Base-by-base conservation (phyloP, 2,888 invertebrate species). In the Chrysotoxum bicinctum region DNA sequence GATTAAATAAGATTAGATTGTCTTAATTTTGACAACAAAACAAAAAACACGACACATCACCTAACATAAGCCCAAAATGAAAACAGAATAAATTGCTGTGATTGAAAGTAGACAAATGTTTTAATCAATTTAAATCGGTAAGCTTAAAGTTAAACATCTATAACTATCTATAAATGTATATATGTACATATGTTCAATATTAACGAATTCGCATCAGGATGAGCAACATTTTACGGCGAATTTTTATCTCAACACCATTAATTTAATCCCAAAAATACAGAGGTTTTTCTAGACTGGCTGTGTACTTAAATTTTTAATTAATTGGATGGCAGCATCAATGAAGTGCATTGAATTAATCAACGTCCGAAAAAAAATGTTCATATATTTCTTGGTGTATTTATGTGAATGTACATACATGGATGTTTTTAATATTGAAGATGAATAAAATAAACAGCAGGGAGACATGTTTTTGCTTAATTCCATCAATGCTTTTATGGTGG, bases 401-500 rank as follows among this genome's bases (percentile, higher is more conserved):
- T n/a, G n/a, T n/a, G n/a, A 26, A 26, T 26, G 4, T 26, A 26
- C 7, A 26, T 26, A 26, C 26, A 26, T 26, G 26, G 4, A 26
- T 7, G 26, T 7, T 4, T 7, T 4, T 26, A 26, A 4, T 26
- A 26, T 26, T 26, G 26, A n/a, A n/a, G 26, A 26, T 26, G 26
- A 26, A 26, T 40, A 16, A 16, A 16, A 40, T 3, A 16, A 40
- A 40, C n/a, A 14, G 8, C n/a, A 43, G 9, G 8, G 16, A 16
- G 3, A n/a, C 16, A 43, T 16, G 16, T 16, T 43, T 9, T 9
- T 43, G 16, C 8, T 8, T 3, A 43, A 16, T 8, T 43, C 3
- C 3, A 3, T 43, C n/a, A 40, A 5, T 0, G n/a, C 14, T n/a
- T 3, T n/a, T n/a, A 1, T n/a, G n/a, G 0, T n/a, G 2, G 4